Conservation (phyloP, 2,888 invertebrate species). For the Herminia tarsipennalis region DNA sequence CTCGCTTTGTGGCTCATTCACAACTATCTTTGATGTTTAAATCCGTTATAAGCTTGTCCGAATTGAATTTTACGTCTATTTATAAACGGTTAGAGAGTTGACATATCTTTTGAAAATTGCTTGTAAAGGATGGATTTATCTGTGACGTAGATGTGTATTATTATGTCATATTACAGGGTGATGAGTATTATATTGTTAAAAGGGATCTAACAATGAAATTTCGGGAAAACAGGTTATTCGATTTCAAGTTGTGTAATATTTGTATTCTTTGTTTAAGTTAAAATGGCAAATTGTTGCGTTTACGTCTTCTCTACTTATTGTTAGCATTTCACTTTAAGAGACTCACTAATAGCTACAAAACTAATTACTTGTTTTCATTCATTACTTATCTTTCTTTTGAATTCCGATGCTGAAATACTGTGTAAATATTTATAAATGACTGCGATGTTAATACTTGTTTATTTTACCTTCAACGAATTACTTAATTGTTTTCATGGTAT, state of each 20-base stretch:
- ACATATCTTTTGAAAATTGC: constrained; percentile 50
- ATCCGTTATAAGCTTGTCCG: constrained; percentile 57
- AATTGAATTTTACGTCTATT: constrained; percentile 65
- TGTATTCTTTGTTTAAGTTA: background rate
- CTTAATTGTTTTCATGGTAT: too few relatives aligned
- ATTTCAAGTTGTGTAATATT: background rate
- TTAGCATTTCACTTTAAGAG: too few relatives aligned
- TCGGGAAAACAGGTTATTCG: constrained; percentile 23
- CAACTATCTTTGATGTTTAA: constrained; percentile 71
- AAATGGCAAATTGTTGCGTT: too few relatives aligned
- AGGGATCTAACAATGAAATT: constrained; percentile 35
- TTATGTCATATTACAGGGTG: constrained; percentile 32
- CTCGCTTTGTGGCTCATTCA: constrained; percentile 59
- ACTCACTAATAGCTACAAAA: too few relatives aligned
- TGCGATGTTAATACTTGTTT: too few relatives aligned
- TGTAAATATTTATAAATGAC: too few relatives aligned
- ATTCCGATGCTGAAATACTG: too few relatives aligned
- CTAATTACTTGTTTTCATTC: too few relatives aligned
- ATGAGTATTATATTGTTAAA: constrained; percentile 32
- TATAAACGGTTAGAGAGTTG: constrained; percentile 57
- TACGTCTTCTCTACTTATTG: too few relatives aligned
- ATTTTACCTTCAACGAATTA: too few relatives aligned
- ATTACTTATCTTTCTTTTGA: too few relatives aligned
- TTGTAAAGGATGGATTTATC: constrained; percentile 47
- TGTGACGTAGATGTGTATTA: constrained; percentile 43